Evolutionary conservation across 2,888 invertebrate species (phyloP).

Genomic region (Tipula lateralis): DNA sequence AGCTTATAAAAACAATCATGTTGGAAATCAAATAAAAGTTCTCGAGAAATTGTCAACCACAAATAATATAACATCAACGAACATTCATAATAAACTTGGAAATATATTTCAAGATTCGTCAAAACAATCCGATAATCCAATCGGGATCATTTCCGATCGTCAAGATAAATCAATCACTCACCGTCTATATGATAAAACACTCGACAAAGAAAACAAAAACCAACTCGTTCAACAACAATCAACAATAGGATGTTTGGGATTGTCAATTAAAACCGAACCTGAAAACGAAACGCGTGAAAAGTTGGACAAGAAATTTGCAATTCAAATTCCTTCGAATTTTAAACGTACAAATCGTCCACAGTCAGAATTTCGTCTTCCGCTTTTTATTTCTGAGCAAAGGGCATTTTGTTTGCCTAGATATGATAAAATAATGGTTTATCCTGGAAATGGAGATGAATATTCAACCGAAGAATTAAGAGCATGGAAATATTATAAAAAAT

Average conservation of each 20-base stretch:
- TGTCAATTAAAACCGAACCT: slow-evolving; percentile 43
- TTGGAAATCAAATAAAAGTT: slow-evolving; percentile 54
- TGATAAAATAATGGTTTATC: slow-evolving; percentile 45
- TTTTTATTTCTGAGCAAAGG: slow-evolving; percentile 42
- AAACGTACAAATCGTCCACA: slow-evolving; percentile 40
- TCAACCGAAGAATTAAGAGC: slow-evolving; percentile 44
- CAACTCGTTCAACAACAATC: slow-evolving; percentile 55
- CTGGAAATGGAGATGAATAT: slow-evolving; percentile 43
- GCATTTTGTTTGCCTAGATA: slow-evolving; percentile 40
- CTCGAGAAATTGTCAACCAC: slow-evolving; percentile 43
- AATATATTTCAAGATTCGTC: background rate
- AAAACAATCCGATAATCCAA: background rate
- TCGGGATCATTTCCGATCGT: background rate
- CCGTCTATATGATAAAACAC: slow-evolving; percentile 56
- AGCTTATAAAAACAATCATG: slow-evolving; percentile 59
- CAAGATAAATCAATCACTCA: slow-evolving; percentile 37
- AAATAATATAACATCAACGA: background rate
- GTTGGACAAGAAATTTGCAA: slow-evolving; percentile 27
- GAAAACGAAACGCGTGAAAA: background rate
- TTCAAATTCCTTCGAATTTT: slow-evolving; percentile 38
- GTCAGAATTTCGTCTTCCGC: slow-evolving; percentile 41
- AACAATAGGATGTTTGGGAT: background rate
- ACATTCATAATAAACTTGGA: background rate
- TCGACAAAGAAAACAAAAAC: slow-evolving; percentile 63
- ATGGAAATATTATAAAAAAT: slow-evolving; percentile 40